phyloP scores from a whole-genome alignment of 1,140 invertebrate genomes.

The Drosophila melanica region DNA sequence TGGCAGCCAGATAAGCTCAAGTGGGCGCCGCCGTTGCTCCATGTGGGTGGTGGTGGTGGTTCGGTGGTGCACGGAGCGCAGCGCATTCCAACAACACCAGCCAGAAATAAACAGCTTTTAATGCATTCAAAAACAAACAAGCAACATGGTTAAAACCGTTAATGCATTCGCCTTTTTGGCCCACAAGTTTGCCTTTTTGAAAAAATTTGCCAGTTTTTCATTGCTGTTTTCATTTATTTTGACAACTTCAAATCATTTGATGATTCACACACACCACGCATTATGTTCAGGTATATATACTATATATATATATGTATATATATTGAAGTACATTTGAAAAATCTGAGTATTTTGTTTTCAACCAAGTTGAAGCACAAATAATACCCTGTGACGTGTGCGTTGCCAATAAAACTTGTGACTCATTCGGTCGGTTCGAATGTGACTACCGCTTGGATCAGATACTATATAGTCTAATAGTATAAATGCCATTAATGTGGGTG shows the following conservation, averaged over 20 bases:
- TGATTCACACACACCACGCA: slow-evolving; percentile 56
- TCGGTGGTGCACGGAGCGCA: neutral
- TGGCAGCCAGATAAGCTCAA: slow-evolving; percentile 58
- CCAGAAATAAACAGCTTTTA: slow-evolving; percentile 56
- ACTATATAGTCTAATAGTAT: neutral
- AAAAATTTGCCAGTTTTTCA: neutral
- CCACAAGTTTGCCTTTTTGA: slow-evolving; percentile 15
- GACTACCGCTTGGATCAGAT: slow-evolving; percentile 9
- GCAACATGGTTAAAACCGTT: slow-evolving; percentile 14
- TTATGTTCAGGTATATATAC: slow-evolving; percentile 7
- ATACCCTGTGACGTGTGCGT: slow-evolving; percentile 44
- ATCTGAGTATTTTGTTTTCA: slow-evolving; percentile 29
- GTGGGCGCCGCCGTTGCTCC: slow-evolving; percentile 52
- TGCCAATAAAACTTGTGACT: slow-evolving; percentile 29
- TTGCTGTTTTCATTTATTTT: slow-evolving; percentile 13
- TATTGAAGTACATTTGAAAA: slow-evolving; percentile 51
- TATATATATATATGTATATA: slow-evolving; percentile 6
- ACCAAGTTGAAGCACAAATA: slow-evolving; percentile 1
- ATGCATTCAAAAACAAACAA: slow-evolving; percentile 50
- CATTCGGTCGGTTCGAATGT: slow-evolving; percentile 1
- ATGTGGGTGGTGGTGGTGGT: slow-evolving; percentile 49
- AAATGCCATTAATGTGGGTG: slow-evolving; percentile 13
- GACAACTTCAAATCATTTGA: slow-evolving; percentile 67
- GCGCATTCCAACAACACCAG: slow-evolving; percentile 34
- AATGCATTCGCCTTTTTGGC: slow-evolving; percentile 48